Percentiles rank a stretch among this genome's conserved stretches.
These are phyloP conservation scores for Oncorhynchus gorbuscha DNA, from an alignment of 2,113 vertebrate species.

Conservation along the genomic window DNA sequence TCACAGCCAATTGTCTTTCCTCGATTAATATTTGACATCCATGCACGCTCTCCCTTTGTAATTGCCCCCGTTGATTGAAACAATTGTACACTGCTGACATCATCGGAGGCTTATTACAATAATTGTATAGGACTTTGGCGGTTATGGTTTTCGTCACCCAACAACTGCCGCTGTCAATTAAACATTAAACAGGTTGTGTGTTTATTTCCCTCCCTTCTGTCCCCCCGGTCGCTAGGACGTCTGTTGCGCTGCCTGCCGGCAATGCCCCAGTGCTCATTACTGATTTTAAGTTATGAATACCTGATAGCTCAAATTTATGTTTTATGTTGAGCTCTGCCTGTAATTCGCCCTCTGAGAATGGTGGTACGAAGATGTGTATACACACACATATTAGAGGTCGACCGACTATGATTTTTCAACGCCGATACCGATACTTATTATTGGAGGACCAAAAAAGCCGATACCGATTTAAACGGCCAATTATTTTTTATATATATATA, in stretches of 20 bases:
- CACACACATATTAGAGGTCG: too few species aligned
- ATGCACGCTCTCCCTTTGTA: constrained; percentile 4
- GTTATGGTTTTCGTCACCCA: constrained; percentile 25
- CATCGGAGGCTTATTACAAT: constrained; percentile 14
- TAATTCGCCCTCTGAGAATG: constrained; percentile 89
- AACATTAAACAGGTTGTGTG: constrained; percentile 42
- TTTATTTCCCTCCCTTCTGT: constrained; percentile 16
- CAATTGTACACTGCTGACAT: neutral
- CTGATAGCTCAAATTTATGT: constrained; percentile 92
- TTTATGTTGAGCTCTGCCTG: constrained; percentile 87
- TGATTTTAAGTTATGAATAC: constrained; percentile 91
- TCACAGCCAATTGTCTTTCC: constrained; percentile 1
- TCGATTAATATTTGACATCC: constrained; percentile 20
- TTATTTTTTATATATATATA: too few species aligned
- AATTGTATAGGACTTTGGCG: constrained; percentile 15
- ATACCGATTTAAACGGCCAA: too few species aligned
- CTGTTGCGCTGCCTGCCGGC: constrained; percentile 83
- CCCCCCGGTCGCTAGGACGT: constrained; percentile 47
- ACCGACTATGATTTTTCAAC: too few species aligned
- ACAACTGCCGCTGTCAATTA: constrained; percentile 33
- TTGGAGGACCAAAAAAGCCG: too few species aligned
- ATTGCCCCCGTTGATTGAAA: constrained; percentile 2
- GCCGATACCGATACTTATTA: too few species aligned
- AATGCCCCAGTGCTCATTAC: constrained; percentile 86
- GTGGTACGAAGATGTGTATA: constrained; percentile 68